Evolutionary conservation across 2,113 vertebrate species (phyloP).

Genomic region (Chascanopsetta lugubris): DNA sequence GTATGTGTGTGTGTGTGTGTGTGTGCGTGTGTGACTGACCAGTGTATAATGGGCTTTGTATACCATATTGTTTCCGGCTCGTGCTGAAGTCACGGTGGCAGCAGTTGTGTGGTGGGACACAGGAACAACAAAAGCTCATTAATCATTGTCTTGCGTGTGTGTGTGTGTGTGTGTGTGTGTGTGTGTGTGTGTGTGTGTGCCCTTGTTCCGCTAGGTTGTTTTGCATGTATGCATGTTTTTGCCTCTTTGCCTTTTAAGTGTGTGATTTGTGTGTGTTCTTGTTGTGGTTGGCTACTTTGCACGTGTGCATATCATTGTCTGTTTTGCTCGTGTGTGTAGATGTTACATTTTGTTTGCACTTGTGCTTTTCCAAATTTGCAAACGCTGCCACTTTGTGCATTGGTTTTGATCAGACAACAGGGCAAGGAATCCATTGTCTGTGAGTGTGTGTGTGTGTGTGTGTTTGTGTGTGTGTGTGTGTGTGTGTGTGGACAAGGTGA

Average conservation of each 20-base stretch:
- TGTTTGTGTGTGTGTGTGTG: constrained; percentile 1
- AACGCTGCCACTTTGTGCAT: constrained; percentile 3
- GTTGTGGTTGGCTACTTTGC: no score
- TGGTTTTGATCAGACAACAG: neutral
- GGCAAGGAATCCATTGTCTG: constrained; percentile 7
- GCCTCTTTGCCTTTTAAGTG: constrained; percentile 19
- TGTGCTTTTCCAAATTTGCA: constrained; percentile 35
- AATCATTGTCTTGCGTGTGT: constrained; percentile 69
- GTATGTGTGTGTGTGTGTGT: constrained; percentile 24
- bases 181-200: constrained; percentile 17
- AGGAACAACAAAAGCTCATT: constrained; percentile 75
- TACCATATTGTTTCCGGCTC: constrained; percentile 70
- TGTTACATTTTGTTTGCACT: no score
- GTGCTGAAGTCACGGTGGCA: constrained; percentile 64
- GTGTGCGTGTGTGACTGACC: constrained; percentile 28
- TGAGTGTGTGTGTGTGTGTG: neutral
- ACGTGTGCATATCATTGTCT: no score
- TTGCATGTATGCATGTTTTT: constrained; percentile 44
- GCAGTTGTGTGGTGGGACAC: constrained; percentile 78
- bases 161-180: constrained; percentile 16
- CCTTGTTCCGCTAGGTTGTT: constrained; percentile 24
- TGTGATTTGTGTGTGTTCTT: neutral
- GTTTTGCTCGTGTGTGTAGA: neutral
- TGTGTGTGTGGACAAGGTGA: constrained; percentile 4
- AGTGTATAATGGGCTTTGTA: constrained; percentile 55